Conservation (phyloP, 2,888 invertebrate species). For the Suillia variegata region DNA sequence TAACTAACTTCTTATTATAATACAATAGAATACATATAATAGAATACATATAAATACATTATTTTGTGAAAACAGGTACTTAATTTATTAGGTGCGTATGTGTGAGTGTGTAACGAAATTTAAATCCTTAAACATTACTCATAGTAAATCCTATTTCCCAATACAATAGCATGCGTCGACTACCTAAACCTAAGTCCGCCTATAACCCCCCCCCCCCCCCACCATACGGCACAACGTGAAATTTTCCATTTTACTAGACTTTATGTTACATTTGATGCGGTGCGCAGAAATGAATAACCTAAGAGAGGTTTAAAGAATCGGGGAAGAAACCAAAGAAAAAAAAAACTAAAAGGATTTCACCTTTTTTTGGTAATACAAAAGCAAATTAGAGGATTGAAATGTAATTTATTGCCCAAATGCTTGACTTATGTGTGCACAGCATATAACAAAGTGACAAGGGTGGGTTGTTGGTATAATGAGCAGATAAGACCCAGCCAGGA, state of each 20-base stretch:
- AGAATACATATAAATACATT: too few relatives aligned
- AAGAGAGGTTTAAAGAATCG: slow-evolving; percentile 29
- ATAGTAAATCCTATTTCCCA: slow-evolving; percentile 18
- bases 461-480: slow-evolving; percentile 33
- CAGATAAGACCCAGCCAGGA: too few relatives aligned
- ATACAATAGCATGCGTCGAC: slow-evolving; percentile 27
- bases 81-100: too few relatives aligned
- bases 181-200: too few relatives aligned
- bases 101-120: too few relatives aligned
- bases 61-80: too few relatives aligned
- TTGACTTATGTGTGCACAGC: slow-evolving; percentile 50
- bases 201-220: too few relatives aligned
- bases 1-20: too few relatives aligned
- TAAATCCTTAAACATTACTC: slow-evolving; percentile 2
- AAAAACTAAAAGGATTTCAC: slow-evolving; percentile 50
- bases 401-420: slow-evolving; percentile 53
- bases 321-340: too few relatives aligned
- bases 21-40: too few relatives aligned
- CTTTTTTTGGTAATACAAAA: slow-evolving; percentile 47
- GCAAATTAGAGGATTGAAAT: slow-evolving; percentile 56
- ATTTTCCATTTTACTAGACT: slow-evolving; percentile 3
- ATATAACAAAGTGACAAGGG: slow-evolving; percentile 24
- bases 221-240: not conserved
- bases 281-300: slow-evolving; percentile 21
- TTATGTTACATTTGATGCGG: slow-evolving; percentile 27